Conservation (phyloP, 2,113 vertebrate species). For the Regulus satrapa region DNA sequence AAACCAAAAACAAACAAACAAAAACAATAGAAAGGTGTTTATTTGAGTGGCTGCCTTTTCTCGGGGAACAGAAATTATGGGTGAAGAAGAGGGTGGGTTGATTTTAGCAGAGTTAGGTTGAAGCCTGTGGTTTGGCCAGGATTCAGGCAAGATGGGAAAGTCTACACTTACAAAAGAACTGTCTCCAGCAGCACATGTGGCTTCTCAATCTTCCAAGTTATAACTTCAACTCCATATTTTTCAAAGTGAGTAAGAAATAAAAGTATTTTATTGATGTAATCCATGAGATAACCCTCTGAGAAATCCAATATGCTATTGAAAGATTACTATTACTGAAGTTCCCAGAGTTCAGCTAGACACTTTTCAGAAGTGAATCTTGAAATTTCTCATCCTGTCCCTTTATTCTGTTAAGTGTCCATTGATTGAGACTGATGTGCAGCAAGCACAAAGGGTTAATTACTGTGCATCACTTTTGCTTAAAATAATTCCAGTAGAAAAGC, state of each 20-base stretch:
- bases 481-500: slow-evolving; percentile 20
- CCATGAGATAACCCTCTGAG: neutral
- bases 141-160: neutral
- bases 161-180: neutral
- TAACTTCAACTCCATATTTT: neutral
- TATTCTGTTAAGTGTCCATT: neutral
- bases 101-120: neutral
- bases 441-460: slow-evolving; percentile 48
- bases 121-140: neutral
- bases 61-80: neutral
- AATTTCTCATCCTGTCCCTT: neutral
- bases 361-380: neutral
- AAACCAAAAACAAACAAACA: too few relatives aligned
- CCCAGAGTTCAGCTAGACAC: neutral
- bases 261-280: neutral
- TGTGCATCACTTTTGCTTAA: neutral
- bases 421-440: neutral
- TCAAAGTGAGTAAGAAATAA: neutral
- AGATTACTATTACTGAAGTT: neutral
- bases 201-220: neutral
- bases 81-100: neutral
- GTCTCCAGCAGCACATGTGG: neutral
- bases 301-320: neutral
- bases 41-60: neutral
- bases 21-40: neutral